phyloP scores from a whole-genome alignment of 1,140 invertebrate species.

The Drosophila orena region DNA sequence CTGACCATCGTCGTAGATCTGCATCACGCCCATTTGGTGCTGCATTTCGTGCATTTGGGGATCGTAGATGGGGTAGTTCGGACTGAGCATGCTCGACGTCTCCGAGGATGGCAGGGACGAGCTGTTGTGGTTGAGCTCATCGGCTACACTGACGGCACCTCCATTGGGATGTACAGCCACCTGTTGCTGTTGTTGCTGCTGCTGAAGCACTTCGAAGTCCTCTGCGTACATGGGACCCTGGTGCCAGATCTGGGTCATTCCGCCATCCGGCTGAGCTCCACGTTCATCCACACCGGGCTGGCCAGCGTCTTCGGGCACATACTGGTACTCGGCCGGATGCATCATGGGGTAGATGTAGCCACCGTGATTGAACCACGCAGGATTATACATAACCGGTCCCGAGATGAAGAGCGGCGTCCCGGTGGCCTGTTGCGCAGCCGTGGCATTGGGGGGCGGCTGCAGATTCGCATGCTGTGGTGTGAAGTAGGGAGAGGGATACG shows the following conservation, averaged over 20 bases:
- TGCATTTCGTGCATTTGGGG: slow-evolving; percentile 77
- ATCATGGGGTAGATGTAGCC: slow-evolving; percentile 61
- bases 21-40: slow-evolving; percentile 81
- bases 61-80: slow-evolving; percentile 79
- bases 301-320: slow-evolving; percentile 55
- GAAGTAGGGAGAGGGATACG: slow-evolving; percentile 70
- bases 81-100: slow-evolving; percentile 78
- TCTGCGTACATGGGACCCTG: slow-evolving; percentile 66
- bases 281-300: slow-evolving; percentile 62
- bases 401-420: slow-evolving; percentile 68
- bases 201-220: slow-evolving; percentile 56
- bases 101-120: slow-evolving; percentile 70
- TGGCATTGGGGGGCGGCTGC: slow-evolving; percentile 56
- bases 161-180: slow-evolving; percentile 35
- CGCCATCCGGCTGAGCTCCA: slow-evolving; percentile 55
- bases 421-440: slow-evolving; percentile 72
- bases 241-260: slow-evolving; percentile 68
- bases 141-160: slow-evolving; percentile 43
- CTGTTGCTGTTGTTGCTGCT: slow-evolving; percentile 46
- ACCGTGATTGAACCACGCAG: slow-evolving; percentile 40
- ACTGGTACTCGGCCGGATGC: slow-evolving; percentile 66
- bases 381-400: slow-evolving; percentile 37
- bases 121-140: slow-evolving; percentile 78
- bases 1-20: slow-evolving; percentile 77
- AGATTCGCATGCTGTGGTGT: slow-evolving; percentile 60